Base-by-base conservation (phyloP, 2,113 vertebrate species). In the Phainopepla nitens region DNA sequence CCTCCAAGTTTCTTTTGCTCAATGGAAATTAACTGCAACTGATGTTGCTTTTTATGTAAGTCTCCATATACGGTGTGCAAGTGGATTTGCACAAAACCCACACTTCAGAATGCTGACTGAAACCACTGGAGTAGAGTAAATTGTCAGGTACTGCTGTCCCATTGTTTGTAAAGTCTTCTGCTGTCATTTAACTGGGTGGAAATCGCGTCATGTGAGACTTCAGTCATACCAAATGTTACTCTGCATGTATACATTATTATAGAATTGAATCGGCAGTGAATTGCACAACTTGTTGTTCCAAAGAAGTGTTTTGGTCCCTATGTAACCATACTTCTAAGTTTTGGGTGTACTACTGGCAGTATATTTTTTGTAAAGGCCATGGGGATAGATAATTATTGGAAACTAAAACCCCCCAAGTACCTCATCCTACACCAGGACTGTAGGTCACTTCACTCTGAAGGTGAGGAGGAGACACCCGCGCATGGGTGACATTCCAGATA, bases 31-130 rank as follows among this genome's bases (percentile, higher is more conserved):
- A 73, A 27, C 54, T 66, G 16, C 42, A 73, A 8, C n/a, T 61
- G 25, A 19, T 71, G 15, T 54, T 87, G 45, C 47, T 91, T 95
- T 44, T 51, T 47, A 18, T 25, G 51, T 51, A 73, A 58, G 21
- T 5, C 36, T 17, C n/a, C 14, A 7, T 24, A 19, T 9, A 10
- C 49, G 18, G 8, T 6, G 4, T 61, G 20, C 18, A 41, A 70
- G 47, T 70, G 64, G 24, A 45, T 81, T 50, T 66, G 25, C 39
- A 54, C 50, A 66, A 57, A 94, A 47, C 3, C 6, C 22, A 19
- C 4, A 1, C 0, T 0, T 47, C 33, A 18, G 22, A 51, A 42
- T n/a, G 24, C 44, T 82, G 22, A 60, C 27, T 89, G 19, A 45
- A 84, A 58, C 15, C 15, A 9, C 41, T 82, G 21, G 36, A 39